These are phyloP conservation scores for Squalus acanthias DNA, from an alignment of 2,797 vertebrate species.

Conservation along the genomic window DNA sequence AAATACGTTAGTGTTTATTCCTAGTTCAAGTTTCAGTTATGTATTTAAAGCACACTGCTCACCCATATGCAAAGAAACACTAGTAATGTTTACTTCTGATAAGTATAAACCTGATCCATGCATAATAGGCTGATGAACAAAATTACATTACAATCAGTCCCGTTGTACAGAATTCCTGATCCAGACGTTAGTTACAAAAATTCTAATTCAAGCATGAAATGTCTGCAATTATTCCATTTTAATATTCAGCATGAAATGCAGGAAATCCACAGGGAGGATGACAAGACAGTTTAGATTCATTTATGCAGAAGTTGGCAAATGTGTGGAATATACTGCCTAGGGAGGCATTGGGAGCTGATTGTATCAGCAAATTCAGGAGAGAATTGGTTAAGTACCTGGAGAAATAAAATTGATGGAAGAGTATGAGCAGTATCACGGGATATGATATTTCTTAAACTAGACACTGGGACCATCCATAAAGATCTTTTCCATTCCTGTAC, in stretches of 20 bases:
- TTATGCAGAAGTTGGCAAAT: background rate
- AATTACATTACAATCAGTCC: background rate
- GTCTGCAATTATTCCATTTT: background rate
- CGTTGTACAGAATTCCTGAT: background rate
- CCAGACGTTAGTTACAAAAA: background rate
- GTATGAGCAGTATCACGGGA: background rate
- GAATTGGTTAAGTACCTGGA: background rate
- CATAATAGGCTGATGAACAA: background rate
- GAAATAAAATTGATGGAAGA: background rate
- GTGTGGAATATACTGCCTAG: background rate
- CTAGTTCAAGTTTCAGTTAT: background rate
- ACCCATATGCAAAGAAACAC: background rate
- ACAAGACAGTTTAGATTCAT: background rate
- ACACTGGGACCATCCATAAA: background rate
- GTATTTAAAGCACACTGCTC: background rate
- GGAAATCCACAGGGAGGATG: background rate
- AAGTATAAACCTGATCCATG: background rate
- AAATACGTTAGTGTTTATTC: background rate
- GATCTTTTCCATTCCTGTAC: background rate
- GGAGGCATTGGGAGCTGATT: background rate
- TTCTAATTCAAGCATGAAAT: background rate
- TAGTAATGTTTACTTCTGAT: background rate
- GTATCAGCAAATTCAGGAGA: background rate
- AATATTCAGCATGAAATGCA: background rate
- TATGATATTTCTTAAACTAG: background rate